Base-by-base conservation (phyloP, 2,113 vertebrate species). In the Rattus rattus region DNA sequence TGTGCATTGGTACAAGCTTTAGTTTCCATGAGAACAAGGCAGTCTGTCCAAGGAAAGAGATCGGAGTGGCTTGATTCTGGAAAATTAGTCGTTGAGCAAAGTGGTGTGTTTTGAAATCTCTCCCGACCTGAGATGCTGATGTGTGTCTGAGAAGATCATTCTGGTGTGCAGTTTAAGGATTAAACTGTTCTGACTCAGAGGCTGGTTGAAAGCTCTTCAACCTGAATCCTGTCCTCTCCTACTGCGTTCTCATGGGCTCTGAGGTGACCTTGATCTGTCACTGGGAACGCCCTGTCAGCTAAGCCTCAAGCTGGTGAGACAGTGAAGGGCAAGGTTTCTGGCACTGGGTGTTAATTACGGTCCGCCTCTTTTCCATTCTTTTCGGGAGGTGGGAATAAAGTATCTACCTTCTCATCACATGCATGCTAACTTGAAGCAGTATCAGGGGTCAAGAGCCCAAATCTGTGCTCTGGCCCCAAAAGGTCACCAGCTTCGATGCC, bases 51-150 rank as follows among this genome's bases (percentile, higher is more conserved):
- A 20, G 61, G 77, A 54, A 39, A 20, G 33, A 93, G 33, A 54
- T 28, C 59, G 36, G 59, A 49, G 67, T 49, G 72, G 19, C 87
- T 69, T 0, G 3, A 20, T 26, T 77, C 79, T 43, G 75, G 84
- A 72, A 87, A 22, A 83, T 19, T 22, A 1, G 2, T 56, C 52
- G 22, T 90, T 61, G 65, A 80, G 28, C 47, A 4, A 70, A 70
- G 54, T 9, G 91, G 67, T 95, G 30, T 61, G 7, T 59, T 56
- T 94, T 86, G 88, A 67, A 81, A 14, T 81, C 73, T 93, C 52
- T 24, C 49, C 65, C 47, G 16, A 72, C 20, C 85, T 10, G 43
- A 77, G 39, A 22, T 28, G 5, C 26, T 10, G 49, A 0, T 47
- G 43, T 16, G 16, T 65, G 76, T 52, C 59, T 39, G 77, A 69